Evolutionary conservation across 2,113 vertebrate genomes (phyloP), one percentile per base, ranked within the genome.

Genomic region (Microcebus ravelobensis): DNA sequence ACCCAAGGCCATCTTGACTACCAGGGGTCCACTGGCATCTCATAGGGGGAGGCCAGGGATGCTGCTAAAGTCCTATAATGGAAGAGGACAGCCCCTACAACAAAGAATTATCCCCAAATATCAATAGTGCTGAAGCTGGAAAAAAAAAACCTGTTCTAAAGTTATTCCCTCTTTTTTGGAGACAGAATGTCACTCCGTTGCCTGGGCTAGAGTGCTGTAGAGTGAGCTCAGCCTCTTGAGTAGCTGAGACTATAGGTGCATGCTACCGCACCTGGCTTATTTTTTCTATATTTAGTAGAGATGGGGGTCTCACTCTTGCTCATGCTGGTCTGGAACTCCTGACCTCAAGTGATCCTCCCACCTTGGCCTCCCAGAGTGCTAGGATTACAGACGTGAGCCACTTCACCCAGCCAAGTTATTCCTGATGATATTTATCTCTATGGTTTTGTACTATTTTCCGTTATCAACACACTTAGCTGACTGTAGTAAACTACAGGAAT

Each of bases 51-150:
- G 36, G 74, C 4, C 48, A 31, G 17, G 50, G 55, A 12, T 71
- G 8, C 23, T 31, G 25, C 10, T 50, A 36, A 45, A 25, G 18
- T 14, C 29, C 63, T 27, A 3, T 8, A 31, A 36, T 34, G 9
- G 12, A 31, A 18, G 45, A 39, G 39, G 55, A 82, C 3, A 59
- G 48, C 5, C 31, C 1, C 73, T 31, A 6, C 39, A 48, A 17
- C 17, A 50, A 21, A 74, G 76, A 71, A 52, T 50, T n/a, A 63
- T 23, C 31, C 23, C 48, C 9, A 70, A 39, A 9, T 34, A 59
- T 6, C 85, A 42, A 6, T 0, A 45, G 36, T 12, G 39, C 27
- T 1, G 9, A 50, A 5, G 27, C 1, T 7, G 83, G n/a, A n/a
- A 48, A 74, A 39, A 74, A 39, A 55, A 42, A 67, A 18, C 67